A percentile compares a stretch with the other conserved stretches of the same genome.
phyloP scores from a whole-genome alignment of 2,113 vertebrate genomes.

The Copsychus sechellarum region DNA sequence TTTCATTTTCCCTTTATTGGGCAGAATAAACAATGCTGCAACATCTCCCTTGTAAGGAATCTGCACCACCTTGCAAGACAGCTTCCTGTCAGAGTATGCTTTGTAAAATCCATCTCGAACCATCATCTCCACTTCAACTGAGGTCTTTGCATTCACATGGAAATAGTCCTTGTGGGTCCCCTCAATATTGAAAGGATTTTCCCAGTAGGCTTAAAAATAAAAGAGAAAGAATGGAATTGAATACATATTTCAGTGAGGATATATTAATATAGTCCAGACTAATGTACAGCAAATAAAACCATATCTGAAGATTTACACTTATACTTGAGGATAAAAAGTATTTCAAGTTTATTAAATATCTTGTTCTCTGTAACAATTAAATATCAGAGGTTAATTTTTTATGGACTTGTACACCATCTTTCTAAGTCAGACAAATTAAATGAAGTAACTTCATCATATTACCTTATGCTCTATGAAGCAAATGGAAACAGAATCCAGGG shows the following conservation, averaged over 20 bases:
- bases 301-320: not conserved
- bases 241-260: not conserved
- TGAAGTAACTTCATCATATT: not conserved
- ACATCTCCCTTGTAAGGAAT: constrained; percentile 81
- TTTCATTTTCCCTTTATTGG: constrained; percentile 73
- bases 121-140: constrained; percentile 56
- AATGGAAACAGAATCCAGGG: not conserved
- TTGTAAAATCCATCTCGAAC: constrained; percentile 6
- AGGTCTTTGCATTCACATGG: not conserved
- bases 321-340: not conserved
- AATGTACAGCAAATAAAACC: not conserved
- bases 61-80: constrained; percentile 71
- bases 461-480: not conserved
- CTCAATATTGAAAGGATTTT: constrained; percentile 75
- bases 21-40: constrained; percentile 79
- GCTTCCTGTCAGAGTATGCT: constrained; percentile 19
- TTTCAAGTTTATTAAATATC: not conserved
- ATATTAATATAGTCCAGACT: not conserved
- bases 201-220: constrained; percentile 76
- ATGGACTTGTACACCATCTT: not conserved
- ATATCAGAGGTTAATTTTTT: not conserved
- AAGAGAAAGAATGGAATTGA: not conserved
- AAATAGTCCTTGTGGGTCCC: constrained; percentile 67
- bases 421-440: not conserved
- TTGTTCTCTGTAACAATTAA: not conserved